Evolutionary conservation across 2,888 invertebrate genomes (phyloP).

Genomic region (Phortica okadai): DNA sequence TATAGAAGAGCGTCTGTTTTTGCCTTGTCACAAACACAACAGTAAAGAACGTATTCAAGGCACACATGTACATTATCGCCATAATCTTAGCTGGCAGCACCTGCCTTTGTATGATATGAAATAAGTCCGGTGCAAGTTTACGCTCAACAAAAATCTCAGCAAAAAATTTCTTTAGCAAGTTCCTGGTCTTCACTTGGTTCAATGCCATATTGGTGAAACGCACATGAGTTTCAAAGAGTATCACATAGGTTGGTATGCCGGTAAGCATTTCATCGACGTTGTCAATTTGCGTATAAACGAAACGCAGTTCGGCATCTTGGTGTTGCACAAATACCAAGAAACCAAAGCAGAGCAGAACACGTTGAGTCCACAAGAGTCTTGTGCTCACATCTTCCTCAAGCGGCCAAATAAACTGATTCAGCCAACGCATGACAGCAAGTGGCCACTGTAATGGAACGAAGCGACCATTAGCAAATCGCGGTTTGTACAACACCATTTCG

Average conservation of each 20-base stretch:
- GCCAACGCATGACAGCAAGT: slow-evolving; percentile 52
- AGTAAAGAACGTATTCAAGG: slow-evolving; percentile 44
- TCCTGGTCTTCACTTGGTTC: slow-evolving; percentile 54
- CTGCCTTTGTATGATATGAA: slow-evolving; percentile 54
- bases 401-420: slow-evolving; percentile 64
- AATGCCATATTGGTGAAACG: slow-evolving; percentile 61
- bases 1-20: slow-evolving; percentile 62
- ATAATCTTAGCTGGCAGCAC: slow-evolving; percentile 59
- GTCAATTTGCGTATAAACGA: slow-evolving; percentile 51
- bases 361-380: not conserved
- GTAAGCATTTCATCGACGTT: slow-evolving; percentile 63
- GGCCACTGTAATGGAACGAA: slow-evolving; percentile 58
- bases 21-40: slow-evolving; percentile 53
- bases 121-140: slow-evolving; percentile 44
- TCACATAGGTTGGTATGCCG: slow-evolving; percentile 62
- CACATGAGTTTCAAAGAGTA: slow-evolving; percentile 59
- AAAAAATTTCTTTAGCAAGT: slow-evolving; percentile 62
- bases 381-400: slow-evolving; percentile 56
- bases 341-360: not conserved
- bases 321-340: slow-evolving; percentile 50
- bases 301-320: slow-evolving; percentile 62
- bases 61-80: slow-evolving; percentile 50
- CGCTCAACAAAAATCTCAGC: slow-evolving; percentile 59
- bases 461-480: slow-evolving; percentile 55
- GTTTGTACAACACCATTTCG: slow-evolving; percentile 57